phyloP scores from a whole-genome alignment of 2,113 vertebrate genomes.

The Poeciliopsis turrubarensis region DNA sequence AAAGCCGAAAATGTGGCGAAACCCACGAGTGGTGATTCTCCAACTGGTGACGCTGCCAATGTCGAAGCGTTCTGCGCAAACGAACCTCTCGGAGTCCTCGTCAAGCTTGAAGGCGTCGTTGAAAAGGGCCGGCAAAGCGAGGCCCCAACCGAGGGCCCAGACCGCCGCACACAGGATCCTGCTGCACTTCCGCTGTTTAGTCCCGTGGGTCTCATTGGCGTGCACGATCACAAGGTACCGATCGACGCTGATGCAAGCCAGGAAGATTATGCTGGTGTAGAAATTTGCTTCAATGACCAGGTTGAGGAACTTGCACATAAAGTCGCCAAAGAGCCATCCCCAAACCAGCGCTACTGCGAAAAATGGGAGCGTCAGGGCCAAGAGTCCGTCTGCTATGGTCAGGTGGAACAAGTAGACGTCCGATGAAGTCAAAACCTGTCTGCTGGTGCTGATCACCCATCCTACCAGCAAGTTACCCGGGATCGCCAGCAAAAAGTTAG shows the following conservation, averaged over 20 bases:
- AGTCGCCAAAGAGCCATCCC: conserved; percentile 75
- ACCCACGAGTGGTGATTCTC: conserved; percentile 33
- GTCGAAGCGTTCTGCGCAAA: conserved; percentile 47
- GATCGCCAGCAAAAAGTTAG: conserved; percentile 73
- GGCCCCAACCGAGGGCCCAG: conserved; percentile 62
- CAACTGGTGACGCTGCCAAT: conserved; percentile 29
- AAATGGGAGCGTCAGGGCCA: conserved; percentile 74
- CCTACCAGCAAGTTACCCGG: conserved; percentile 76
- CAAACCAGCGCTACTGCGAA: conserved; percentile 18
- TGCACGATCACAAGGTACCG: conserved; percentile 75
- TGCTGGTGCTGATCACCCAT: conserved; percentile 64
- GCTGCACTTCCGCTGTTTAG: conserved; percentile 36
- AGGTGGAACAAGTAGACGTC: conserved; percentile 78
- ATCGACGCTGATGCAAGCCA: conserved; percentile 79
- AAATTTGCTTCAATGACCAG: conserved; percentile 72
- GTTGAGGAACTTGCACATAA: conserved; percentile 68
- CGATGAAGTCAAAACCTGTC: conserved; percentile 55
- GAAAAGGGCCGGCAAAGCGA: conserved; percentile 70
- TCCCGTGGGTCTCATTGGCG: conserved; percentile 16
- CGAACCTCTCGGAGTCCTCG: accelerated
- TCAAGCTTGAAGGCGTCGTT: accelerated
- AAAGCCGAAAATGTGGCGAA: conserved; percentile 76
- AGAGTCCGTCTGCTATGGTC: conserved; percentile 71
- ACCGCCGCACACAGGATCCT: conserved; percentile 46
- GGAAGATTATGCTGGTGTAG: conserved; percentile 81